These are phyloP conservation scores for Apteryx owenii DNA, from an alignment of 2,113 vertebrate species.

Conservation along the genomic window DNA sequence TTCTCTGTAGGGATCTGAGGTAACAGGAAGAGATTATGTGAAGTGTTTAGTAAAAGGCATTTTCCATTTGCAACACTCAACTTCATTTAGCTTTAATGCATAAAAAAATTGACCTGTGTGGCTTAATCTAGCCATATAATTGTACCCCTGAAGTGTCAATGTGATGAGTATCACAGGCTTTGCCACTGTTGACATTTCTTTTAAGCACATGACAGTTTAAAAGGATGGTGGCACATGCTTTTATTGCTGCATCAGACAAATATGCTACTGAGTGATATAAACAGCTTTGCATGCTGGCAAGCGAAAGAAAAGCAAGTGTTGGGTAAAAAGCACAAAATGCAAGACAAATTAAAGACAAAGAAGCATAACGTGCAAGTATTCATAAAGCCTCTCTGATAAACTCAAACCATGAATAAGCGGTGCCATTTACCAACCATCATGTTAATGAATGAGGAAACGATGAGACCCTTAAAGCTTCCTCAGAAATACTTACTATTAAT, in stretches of 20 bases:
- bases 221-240: background rate
- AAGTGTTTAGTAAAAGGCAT: slow-evolving; percentile 52
- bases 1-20: slow-evolving; percentile 10
- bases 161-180: slow-evolving; percentile 23
- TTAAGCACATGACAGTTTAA: slow-evolving; percentile 57
- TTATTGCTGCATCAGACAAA: slow-evolving; percentile 27
- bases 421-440: background rate
- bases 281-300: background rate
- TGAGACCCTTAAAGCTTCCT: background rate
- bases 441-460: background rate
- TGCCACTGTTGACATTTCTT: slow-evolving; percentile 61
- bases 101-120: slow-evolving; percentile 34
- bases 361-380: background rate
- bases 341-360: background rate
- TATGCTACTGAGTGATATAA: background rate
- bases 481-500: background rate
- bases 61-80: slow-evolving; percentile 51
- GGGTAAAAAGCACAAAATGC: background rate
- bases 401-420: background rate
- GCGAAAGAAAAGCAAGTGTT: background rate
- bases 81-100: slow-evolving; percentile 28
- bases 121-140: slow-evolving; percentile 39
- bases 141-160: slow-evolving; percentile 41
- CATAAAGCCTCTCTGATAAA: background rate
- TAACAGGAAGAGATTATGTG: slow-evolving; percentile 43